These are phyloP conservation scores for Lanistes nyassanus DNA, from an alignment of 1,140 invertebrate species.

Conservation along the genomic window DNA sequence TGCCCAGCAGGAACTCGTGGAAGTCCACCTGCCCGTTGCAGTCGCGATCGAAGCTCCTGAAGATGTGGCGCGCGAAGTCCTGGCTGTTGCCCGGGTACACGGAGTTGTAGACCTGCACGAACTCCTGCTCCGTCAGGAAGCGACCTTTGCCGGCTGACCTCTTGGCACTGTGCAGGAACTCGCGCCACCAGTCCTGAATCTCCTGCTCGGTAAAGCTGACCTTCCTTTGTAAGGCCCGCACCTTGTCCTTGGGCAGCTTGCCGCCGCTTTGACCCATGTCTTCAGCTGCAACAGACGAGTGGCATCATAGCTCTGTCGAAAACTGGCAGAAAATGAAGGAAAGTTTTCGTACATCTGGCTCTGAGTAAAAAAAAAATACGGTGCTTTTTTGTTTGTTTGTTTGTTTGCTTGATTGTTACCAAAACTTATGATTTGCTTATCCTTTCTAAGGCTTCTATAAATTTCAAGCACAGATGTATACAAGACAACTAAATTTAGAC, in stretches of 20 bases:
- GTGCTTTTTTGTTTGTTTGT: too few relatives aligned
- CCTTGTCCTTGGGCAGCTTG: slow-evolving; percentile 8
- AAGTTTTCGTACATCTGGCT: too few relatives aligned
- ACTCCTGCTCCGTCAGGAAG: slow-evolving; percentile 28
- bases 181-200: slow-evolving; percentile 22
- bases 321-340: too few relatives aligned
- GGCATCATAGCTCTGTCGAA: too few relatives aligned
- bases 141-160: background rate
- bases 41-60: slow-evolving; percentile 50
- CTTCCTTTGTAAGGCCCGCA: background rate
- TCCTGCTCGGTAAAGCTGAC: slow-evolving; percentile 17
- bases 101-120: slow-evolving; percentile 40
- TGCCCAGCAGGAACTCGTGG: slow-evolving; percentile 49
- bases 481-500: too few relatives aligned
- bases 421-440: too few relatives aligned
- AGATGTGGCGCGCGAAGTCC: slow-evolving; percentile 43
- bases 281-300: too few relatives aligned
- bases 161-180: slow-evolving; percentile 10
- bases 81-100: slow-evolving; percentile 47
- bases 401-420: too few relatives aligned
- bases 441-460: too few relatives aligned
- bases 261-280: background rate
- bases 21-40: slow-evolving; percentile 49
- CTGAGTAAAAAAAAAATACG: too few relatives aligned
- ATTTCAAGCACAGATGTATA: too few relatives aligned